Conservation (phyloP, 2,888 invertebrate species). For the Hydriomena furcata region DNA sequence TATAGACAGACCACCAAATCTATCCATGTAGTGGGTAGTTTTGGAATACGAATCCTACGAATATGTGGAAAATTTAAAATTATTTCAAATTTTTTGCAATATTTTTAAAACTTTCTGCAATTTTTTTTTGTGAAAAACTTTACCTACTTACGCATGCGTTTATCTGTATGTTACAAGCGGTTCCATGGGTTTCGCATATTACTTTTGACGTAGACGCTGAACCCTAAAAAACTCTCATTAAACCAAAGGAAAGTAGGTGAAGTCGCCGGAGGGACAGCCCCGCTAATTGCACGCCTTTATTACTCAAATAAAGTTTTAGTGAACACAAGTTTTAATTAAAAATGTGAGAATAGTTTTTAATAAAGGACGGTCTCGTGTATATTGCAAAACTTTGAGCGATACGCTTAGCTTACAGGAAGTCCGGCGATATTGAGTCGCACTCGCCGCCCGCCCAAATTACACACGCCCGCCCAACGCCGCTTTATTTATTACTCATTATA, state of each 20-base stretch:
- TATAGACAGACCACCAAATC: too few relatives aligned
- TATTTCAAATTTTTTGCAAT: too few relatives aligned
- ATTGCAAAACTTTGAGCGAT: constrained; percentile 83
- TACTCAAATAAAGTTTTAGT: constrained; percentile 84
- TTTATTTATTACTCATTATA: constrained; percentile 4
- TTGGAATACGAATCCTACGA: too few relatives aligned
- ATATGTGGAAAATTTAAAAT: too few relatives aligned
- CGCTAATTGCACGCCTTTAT: constrained; percentile 83
- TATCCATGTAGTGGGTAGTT: too few relatives aligned
- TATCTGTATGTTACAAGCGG: too few relatives aligned
- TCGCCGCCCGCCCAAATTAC: constrained; percentile 27
- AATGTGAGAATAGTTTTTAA: constrained; percentile 84
- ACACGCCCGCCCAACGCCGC: constrained; percentile 25
- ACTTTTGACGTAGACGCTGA: too few relatives aligned
- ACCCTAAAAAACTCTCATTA: constrained; percentile 73
- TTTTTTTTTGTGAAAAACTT: too few relatives aligned
- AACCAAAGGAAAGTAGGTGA: constrained; percentile 82
- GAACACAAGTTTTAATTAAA: constrained; percentile 84
- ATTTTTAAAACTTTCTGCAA: too few relatives aligned
- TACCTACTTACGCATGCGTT: too few relatives aligned
- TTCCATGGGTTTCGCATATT: too few relatives aligned
- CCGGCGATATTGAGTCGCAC: constrained; percentile 63
- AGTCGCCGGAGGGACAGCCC: constrained; percentile 82
- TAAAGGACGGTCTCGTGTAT: constrained; percentile 81
- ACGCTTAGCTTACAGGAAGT: constrained; percentile 79